A percentile compares a stretch with the other conserved stretches of the same genome.
Evolutionary conservation across 2,797 vertebrate genomes (phyloP).

Genomic region (Pseudotriccus pelzelni): DNA sequence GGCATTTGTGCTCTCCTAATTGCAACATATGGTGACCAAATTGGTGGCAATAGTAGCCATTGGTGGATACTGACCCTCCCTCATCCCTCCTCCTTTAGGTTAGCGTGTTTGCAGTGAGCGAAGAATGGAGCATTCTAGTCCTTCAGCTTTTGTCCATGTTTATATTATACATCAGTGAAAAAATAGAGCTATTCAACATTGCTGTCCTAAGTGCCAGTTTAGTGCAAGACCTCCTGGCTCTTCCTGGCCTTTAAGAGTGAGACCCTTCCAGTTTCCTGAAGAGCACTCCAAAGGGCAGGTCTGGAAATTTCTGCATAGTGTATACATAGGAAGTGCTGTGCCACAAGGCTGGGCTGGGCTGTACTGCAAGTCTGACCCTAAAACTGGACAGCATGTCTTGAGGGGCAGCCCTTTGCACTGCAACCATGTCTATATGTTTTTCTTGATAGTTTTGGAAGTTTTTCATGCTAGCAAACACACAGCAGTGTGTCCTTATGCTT

Average conservation of each 20-base stretch:
- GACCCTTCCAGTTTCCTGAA: background rate
- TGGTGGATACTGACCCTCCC: background rate
- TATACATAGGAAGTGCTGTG: background rate
- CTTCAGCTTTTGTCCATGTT: background rate
- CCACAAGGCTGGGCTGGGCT: background rate
- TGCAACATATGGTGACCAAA: background rate
- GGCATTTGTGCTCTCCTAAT: background rate
- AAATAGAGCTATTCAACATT: background rate
- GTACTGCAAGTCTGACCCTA: background rate
- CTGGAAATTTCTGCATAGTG: fast-evolving
- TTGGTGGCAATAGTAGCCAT: background rate
- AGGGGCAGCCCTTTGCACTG: background rate
- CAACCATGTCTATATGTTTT: fast-evolving
- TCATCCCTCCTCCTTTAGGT: background rate
- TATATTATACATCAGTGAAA: background rate
- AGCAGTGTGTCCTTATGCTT: background rate
- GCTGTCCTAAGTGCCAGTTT: background rate
- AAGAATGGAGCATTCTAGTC: background rate
- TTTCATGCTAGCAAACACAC: background rate
- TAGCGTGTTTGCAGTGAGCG: background rate
- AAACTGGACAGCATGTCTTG: background rate
- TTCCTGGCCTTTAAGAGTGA: background rate
- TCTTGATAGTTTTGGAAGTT: background rate
- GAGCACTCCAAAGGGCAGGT: background rate
- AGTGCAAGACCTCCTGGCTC: background rate